A percentile compares a stretch with the other conserved stretches of the same genome.
phyloP scores from a whole-genome alignment of 2,888 invertebrate species.

The Danaus chrysippus region DNA sequence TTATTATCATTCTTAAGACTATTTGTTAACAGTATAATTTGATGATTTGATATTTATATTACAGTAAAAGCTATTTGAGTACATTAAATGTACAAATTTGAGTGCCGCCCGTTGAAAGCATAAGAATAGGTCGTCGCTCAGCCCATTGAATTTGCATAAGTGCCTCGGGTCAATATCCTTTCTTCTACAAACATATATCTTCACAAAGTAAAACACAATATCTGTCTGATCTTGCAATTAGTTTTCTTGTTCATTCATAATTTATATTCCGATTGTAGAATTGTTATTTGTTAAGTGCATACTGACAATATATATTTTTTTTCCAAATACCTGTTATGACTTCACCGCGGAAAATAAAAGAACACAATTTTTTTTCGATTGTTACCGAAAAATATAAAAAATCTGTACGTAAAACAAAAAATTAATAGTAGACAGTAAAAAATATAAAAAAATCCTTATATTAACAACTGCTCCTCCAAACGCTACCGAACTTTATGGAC shows the following conservation, averaged over 20 bases:
- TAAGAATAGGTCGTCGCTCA: constrained; percentile 59
- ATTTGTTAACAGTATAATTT: no score
- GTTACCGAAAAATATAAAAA: no score
- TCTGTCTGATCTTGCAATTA: constrained; percentile 33
- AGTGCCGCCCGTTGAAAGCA: constrained; percentile 45
- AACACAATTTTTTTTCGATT: no score
- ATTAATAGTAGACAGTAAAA: neutral
- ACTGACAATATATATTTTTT: neutral
- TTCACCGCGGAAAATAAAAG: no score
- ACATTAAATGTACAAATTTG: constrained; percentile 25
- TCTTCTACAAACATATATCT: constrained; percentile 12
- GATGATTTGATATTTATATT: no score
- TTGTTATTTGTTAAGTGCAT: neutral
- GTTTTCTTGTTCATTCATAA: neutral
- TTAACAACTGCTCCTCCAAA: neutral
- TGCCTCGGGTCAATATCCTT: constrained; percentile 57
- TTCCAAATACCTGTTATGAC: no score
- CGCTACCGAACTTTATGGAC: constrained; percentile 45
- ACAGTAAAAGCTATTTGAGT: neutral
- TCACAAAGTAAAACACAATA: constrained; percentile 24
- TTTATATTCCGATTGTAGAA: neutral
- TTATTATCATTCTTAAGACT: no score
- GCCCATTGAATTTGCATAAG: constrained; percentile 63
- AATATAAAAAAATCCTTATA: neutral
- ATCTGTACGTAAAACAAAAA: no score